Percentiles rank a stretch among this genome's conserved stretches.
Conservation (phyloP, 2,888 invertebrate genomes). For the Tachystola acroxantha region DNA sequence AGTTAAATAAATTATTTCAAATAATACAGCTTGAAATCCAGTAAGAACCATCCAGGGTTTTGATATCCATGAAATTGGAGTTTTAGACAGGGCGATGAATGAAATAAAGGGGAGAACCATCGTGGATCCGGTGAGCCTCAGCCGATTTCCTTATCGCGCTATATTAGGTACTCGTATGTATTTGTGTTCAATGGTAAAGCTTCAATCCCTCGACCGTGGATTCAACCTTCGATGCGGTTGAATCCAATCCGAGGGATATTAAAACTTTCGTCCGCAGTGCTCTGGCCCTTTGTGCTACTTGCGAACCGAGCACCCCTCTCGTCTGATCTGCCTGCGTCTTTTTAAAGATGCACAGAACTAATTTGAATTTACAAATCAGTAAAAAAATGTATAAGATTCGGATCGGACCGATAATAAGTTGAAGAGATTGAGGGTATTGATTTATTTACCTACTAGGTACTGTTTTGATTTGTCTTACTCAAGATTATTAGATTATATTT, state of each 20-base stretch:
- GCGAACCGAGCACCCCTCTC: constrained; percentile 29
- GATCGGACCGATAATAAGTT: neutral
- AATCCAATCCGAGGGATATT: constrained; percentile 75
- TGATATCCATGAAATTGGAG: too few relatives aligned
- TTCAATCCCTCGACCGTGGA: constrained; percentile 40
- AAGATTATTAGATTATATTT: too few relatives aligned
- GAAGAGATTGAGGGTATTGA: neutral
- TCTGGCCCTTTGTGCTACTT: constrained; percentile 50
- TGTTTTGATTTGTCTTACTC: too few relatives aligned
- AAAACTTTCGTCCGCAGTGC: constrained; percentile 66
- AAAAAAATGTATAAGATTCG: constrained; percentile 16
- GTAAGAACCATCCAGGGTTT: too few relatives aligned
- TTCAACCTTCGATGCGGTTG: constrained; percentile 51
- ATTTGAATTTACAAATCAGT: constrained; percentile 34
- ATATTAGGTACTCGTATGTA: too few relatives aligned
- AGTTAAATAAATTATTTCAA: too few relatives aligned
- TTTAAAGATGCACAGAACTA: constrained; percentile 42
- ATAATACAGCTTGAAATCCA: too few relatives aligned
- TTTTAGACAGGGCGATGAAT: constrained; percentile 14
- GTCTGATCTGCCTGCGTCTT: constrained; percentile 38
- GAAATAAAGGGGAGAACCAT: constrained; percentile 21
- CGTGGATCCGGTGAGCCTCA: constrained; percentile 31
- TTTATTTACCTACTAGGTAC: too few relatives aligned
- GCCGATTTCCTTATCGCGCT: constrained; percentile 53
- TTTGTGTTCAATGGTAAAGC: constrained; percentile 57